Evolutionary conservation across 2,113 vertebrate species (phyloP), one percentile per base, ranked within the genome.

Genomic region (Festucalex cinctus): DNA sequence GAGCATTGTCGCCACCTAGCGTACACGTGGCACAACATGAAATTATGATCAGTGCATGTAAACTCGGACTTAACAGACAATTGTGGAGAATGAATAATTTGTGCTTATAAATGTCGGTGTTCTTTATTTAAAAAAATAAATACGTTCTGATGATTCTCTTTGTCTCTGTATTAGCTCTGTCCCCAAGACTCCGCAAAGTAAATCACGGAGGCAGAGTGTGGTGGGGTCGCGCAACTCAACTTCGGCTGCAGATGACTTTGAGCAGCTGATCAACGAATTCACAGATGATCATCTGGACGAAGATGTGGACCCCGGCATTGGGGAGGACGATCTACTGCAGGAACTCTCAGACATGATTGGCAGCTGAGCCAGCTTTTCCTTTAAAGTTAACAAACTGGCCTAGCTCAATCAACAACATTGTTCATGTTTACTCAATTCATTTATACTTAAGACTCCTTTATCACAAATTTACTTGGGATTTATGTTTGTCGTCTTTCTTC

Each of bases 271-370:
- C 69, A 96, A 92, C 83, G 95, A 98, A 81, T 97, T 99, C 86
- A 94, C 94, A 0, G 94, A 94, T 53, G 95, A 95, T 63, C 94
- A 94, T 62, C 83, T 96, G 69, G 94, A 95, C 76, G 93, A 90
- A 1, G 94, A 95, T 7, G 77, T 96, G 75, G 96, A 98, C 65
- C 91, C 95, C 0, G 93, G 91, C 17, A 95, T 97, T 5, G 94
- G 94, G 14, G 95, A 96, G 77, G 97, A 98, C 0, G 96, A 95
- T 64, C 93, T 98, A 48, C 86, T 99, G n/a, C 90, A 96, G 77
- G 97, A 99, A 79, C 92, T 98, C 0, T 96, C 95, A 0, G 93
- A 98, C 76, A 97, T 99, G 96, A 98, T 97, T 36, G 95, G 95
- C 86, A 96, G 93, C 85, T 97, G 85, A 87, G 71, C 54, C 44